These are phyloP conservation scores for Dasyurus viverrinus DNA, from an alignment of 2,113 vertebrate genomes.

Conservation along the genomic window DNA sequence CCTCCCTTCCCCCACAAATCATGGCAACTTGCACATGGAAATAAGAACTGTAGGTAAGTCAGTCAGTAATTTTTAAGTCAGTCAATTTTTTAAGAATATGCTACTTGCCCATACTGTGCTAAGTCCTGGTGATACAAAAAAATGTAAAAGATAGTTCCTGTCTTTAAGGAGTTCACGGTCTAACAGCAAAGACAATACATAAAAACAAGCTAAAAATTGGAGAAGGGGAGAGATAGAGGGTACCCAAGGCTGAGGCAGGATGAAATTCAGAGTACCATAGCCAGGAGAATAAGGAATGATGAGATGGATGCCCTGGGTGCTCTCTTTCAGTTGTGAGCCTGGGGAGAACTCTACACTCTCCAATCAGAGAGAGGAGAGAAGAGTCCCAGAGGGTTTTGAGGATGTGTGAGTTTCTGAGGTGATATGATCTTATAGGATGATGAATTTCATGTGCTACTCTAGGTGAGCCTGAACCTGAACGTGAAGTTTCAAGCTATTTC, in stretches of 20 bases:
- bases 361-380: not conserved
- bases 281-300: not conserved
- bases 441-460: not conserved
- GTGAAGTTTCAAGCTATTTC: not conserved
- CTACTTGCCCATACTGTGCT: not conserved
- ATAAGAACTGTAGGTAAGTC: not conserved
- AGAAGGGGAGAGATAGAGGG: not conserved
- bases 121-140: not conserved
- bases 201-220: not conserved
- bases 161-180: not conserved
- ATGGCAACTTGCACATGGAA: not conserved
- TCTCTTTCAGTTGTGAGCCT: not conserved
- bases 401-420: not conserved
- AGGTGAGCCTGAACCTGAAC: not conserved
- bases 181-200: not conserved
- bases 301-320: not conserved
- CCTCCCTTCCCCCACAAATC: accelerated
- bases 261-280: not conserved
- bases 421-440: not conserved
- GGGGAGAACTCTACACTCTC: not conserved
- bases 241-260: not conserved
- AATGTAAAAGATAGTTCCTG: not conserved
- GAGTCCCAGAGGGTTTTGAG: not conserved
- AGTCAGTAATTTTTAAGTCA: not conserved
- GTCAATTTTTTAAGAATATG: not conserved